phyloP scores from a whole-genome alignment of 2,797 vertebrate genomes.

The Lacerta bilineata region DNA sequence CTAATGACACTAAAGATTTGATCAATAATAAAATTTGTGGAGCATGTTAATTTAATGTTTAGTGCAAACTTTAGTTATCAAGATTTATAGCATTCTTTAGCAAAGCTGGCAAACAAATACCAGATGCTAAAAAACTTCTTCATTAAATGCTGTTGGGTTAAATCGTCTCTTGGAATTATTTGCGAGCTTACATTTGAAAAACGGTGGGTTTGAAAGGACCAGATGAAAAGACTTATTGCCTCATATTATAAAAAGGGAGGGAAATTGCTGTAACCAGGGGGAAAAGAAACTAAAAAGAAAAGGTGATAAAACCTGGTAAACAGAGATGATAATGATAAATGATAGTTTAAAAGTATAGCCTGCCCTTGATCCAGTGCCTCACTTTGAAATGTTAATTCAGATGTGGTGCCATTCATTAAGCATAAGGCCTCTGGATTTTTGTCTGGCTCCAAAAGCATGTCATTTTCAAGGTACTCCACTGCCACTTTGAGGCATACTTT shows the following conservation, averaged over 20 bases:
- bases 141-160: slow-evolving; percentile 47
- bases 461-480: slow-evolving; percentile 24
- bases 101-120: slow-evolving; percentile 47
- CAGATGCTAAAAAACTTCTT: slow-evolving; percentile 37
- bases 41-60: slow-evolving; percentile 39
- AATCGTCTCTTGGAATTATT: slow-evolving; percentile 42
- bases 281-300: slow-evolving; percentile 18
- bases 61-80: slow-evolving; percentile 40
- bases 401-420: slow-evolving; percentile 15
- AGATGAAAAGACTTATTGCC: background rate
- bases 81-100: slow-evolving; percentile 47
- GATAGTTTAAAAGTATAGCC: slow-evolving; percentile 33
- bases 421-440: slow-evolving; percentile 26
- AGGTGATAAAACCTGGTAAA: slow-evolving; percentile 13
- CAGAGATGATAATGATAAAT: slow-evolving; percentile 33
- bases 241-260: slow-evolving; percentile 17
- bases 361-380: background rate
- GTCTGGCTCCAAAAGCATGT: rapidly evolving
- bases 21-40: slow-evolving; percentile 40
- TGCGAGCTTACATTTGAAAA: slow-evolving; percentile 33
- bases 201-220: background rate
- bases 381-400: slow-evolving; percentile 31
- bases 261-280: background rate
- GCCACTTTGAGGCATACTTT: background rate
- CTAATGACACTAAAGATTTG: slow-evolving; percentile 20